These are phyloP conservation scores for Edolisoma coerulescens DNA, from an alignment of 2,113 vertebrate genomes.

Conservation along the genomic window DNA sequence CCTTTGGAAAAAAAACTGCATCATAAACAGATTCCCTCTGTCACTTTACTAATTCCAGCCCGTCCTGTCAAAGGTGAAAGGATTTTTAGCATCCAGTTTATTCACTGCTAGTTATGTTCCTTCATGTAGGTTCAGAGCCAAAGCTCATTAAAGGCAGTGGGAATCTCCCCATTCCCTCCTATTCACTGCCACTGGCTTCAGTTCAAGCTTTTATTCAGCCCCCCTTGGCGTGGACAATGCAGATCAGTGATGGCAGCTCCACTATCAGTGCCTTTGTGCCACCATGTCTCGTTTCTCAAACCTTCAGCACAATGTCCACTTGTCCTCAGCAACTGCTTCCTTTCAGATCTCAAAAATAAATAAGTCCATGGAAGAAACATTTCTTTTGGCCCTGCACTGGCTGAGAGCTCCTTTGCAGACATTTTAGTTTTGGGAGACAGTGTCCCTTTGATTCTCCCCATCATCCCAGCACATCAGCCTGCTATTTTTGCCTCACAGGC, in stretches of 20 bases:
- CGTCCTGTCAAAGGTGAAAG: not conserved
- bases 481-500: conserved; percentile 13
- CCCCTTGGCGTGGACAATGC: not conserved
- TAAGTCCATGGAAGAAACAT: conserved; percentile 43
- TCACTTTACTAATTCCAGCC: not conserved
- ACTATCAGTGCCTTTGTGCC: conserved; percentile 39
- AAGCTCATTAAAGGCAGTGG: conserved; percentile 40
- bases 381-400: conserved; percentile 33
- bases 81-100: not conserved
- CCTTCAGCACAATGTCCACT: conserved; percentile 30
- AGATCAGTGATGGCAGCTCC: conserved; percentile 37
- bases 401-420: conserved; percentile 4
- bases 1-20: not conserved
- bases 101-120: not conserved
- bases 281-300: not conserved
- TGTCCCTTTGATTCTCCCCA: conserved; percentile 41
- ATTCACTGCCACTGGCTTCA: not conserved
- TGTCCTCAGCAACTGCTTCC: conserved; percentile 35
- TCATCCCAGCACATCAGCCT: not conserved
- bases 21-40: not conserved
- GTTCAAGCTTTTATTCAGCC: conserved; percentile 26
- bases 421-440: conserved; percentile 31
- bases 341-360: conserved; percentile 30
- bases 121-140: conserved; percentile 10
- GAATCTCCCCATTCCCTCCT: conserved; percentile 31